Base-by-base conservation (phyloP, 35 echinoderm and acorn worm genomes). In the Nesometra sesokonis region DNA sequence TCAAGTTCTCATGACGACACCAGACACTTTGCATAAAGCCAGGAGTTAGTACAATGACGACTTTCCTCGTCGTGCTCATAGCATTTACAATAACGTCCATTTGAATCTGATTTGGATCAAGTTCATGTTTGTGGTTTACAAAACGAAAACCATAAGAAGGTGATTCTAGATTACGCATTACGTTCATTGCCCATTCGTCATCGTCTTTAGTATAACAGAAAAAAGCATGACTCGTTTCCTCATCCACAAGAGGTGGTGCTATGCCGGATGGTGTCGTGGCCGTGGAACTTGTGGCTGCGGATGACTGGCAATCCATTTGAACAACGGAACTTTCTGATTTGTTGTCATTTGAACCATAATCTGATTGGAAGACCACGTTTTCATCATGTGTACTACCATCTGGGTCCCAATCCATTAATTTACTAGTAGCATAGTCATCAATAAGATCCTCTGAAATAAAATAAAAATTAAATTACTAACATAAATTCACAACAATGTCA, bases 181-280 rank as follows among this genome's bases (percentile, higher is more conserved):
- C 90, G 39, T 94, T 94, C 9, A 81, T 39, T 0, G 88, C 88
- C 96, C 96, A 99, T n/a, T 94, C 87, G 17, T 92, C 88, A 32
- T 99, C 96, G 17, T 92, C 92, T 35, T 85, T 85, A 11, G 87
- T 83, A 29, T 86, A 94, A 78, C 96, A 99, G 82, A 99, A 99
- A 80, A 99, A 99, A 36, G 93, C 96, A 57, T 99, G 96, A 30
- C 96, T 91, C 0, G 88, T 90, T 80, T 99, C 96, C 84, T 94
- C 92, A 29, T 93, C 96, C 4, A 93, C 88, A 5, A 99, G 85
- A 0, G 77, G 57, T 21, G 96, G 87, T 13, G 96, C 92, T 31
- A 99, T 99, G 31, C 96, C 94, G 17, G 32, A 36, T 3, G 79
- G 35, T 32, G 35, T 81, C 0, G 32, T 33, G 3, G 35, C 35